Evolutionary conservation across 2,113 vertebrate genomes (phyloP).

Genomic region (Boulengeromyrus knoepffleri): DNA sequence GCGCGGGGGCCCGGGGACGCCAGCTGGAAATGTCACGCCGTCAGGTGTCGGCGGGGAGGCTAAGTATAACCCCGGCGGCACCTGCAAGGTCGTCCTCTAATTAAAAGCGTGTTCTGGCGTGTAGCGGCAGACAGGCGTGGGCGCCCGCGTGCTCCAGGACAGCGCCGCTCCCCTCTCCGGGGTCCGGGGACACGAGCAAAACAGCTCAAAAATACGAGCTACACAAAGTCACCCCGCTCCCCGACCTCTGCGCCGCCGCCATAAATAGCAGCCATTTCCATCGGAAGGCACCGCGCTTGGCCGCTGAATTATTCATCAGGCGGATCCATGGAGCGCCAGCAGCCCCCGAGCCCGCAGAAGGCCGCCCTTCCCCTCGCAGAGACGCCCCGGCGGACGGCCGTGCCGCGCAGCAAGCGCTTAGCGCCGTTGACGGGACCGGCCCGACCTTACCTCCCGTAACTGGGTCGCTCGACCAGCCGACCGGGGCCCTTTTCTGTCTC

Average conservation of each 20-base stretch:
- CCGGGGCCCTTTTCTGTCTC: neutral
- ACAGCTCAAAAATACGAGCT: conserved; percentile 10
- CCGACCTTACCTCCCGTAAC: neutral
- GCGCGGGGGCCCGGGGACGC: conserved; percentile 49
- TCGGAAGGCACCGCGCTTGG: conserved; percentile 56
- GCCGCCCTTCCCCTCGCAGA: neutral
- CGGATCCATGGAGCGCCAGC: conserved; percentile 37
- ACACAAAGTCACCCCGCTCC: conserved; percentile 54
- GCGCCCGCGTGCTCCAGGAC: conserved; percentile 27
- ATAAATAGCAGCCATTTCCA: conserved; percentile 63
- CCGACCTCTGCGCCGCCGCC: conserved; percentile 56
- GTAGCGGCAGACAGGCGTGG: conserved; percentile 66
- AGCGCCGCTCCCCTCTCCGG: neutral
- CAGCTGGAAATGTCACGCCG: conserved; percentile 71
- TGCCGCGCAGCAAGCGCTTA: neutral
- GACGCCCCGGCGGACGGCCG: neutral
- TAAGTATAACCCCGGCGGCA: conserved; percentile 67
- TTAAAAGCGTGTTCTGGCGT: conserved; percentile 67
- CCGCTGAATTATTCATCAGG: conserved; percentile 57
- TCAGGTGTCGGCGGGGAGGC: conserved; percentile 62
- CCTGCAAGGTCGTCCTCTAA: conserved; percentile 73
- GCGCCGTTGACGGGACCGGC: neutral
- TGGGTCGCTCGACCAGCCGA: neutral
- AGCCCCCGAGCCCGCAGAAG: conserved; percentile 1
- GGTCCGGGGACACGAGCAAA: neutral